Percentiles rank a stretch among this genome's conserved stretches.
Conservation (phyloP, 1,140 invertebrate genomes). For the Heliconius eleuchia region DNA sequence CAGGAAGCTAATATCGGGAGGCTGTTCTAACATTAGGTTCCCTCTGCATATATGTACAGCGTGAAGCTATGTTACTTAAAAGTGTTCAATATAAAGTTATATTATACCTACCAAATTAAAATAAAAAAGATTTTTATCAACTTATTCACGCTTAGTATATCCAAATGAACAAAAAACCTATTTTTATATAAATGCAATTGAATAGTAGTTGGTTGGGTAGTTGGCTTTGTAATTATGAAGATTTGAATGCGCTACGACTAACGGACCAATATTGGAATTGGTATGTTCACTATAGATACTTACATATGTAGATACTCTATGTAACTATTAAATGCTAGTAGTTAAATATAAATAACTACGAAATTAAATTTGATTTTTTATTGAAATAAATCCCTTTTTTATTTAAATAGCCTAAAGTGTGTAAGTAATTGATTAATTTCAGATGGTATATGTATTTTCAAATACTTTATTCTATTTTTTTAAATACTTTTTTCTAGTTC, state of each 20-base stretch:
- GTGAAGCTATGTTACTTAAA: too few species aligned
- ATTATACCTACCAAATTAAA: too few species aligned
- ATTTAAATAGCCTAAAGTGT: too few species aligned
- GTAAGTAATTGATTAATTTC: too few species aligned
- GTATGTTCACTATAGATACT: constrained; percentile 4
- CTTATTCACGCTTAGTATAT: not conserved
- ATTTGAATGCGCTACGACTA: not conserved
- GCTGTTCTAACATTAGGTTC: too few species aligned
- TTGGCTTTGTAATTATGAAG: not conserved
- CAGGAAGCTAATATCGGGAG: too few species aligned
- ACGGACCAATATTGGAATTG: constrained; percentile 36
- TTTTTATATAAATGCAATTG: constrained; percentile 15
- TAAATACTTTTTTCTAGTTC: too few species aligned
- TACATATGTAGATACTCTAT: constrained; percentile 18
- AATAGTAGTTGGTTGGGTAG: not conserved
- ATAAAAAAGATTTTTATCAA: not conserved
- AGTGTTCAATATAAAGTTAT: too few species aligned
- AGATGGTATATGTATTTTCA: too few species aligned
- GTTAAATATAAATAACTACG: constrained; percentile 28
- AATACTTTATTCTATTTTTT: too few species aligned
- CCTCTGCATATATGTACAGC: too few species aligned
- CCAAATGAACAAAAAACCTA: not conserved
- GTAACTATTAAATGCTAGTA: constrained; percentile 19
- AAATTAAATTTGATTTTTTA: constrained; percentile 15
- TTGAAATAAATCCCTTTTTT: not conserved